Percentiles rank a stretch among this genome's conserved stretches.
phyloP scores from a whole-genome alignment of 2,888 invertebrate species.

The Caradrina clavipalpis region DNA sequence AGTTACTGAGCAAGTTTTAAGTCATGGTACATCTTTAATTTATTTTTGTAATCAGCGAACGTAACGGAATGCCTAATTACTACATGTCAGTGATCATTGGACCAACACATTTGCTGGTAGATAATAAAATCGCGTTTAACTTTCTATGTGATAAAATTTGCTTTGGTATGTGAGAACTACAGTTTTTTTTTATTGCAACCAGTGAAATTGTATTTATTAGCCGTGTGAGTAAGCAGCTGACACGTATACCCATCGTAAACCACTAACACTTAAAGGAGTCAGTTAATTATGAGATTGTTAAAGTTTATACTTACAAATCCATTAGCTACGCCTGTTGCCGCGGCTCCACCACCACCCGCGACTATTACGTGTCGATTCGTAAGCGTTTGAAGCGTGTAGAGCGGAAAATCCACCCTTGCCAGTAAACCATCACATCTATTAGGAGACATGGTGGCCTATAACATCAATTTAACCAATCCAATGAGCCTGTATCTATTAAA shows the following conservation, averaged over 20 bases:
- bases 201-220: conserved; percentile 56
- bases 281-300: conserved; percentile 41
- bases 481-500: conserved; percentile 63
- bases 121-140: conserved; percentile 22
- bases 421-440: conserved; percentile 93
- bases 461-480: conserved; percentile 74
- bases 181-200: conserved; percentile 21
- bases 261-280: conserved; percentile 28
- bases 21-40: background rate
- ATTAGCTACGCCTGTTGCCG: conserved; percentile 99
- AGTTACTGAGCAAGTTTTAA: background rate
- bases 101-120: conserved; percentile 28
- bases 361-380: conserved; percentile 98
- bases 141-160: conserved; percentile 32
- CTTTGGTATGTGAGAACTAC: conserved; percentile 38
- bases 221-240: conserved; percentile 69
- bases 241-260: conserved; percentile 70
- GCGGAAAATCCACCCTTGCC: conserved; percentile 97
- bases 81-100: conserved; percentile 20
- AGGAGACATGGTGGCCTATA: conserved; percentile 84
- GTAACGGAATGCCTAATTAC: conserved; percentile 20
- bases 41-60: conserved; percentile 14
- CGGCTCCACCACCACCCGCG: conserved; percentile 99
- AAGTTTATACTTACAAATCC: conserved; percentile 95
- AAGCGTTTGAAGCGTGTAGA: conserved; percentile 97